Conservation (phyloP, 2,113 vertebrate genomes). For the Nyctibius bracteatus region DNA sequence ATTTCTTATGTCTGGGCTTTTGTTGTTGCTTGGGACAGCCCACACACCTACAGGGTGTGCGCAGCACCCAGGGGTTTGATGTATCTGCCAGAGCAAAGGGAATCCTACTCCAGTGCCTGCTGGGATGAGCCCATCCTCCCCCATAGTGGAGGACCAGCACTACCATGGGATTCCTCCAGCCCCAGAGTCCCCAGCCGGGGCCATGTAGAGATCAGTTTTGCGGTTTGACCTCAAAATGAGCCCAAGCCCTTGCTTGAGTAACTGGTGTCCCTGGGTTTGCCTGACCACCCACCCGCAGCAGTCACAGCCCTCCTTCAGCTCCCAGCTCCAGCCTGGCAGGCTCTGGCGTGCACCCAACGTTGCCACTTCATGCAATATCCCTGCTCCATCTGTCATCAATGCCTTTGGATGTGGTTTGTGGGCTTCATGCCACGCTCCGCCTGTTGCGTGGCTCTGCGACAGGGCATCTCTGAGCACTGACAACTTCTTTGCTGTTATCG, state of each 20-base stretch:
- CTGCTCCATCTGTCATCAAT: slow-evolving; percentile 29
- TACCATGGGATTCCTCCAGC: neutral
- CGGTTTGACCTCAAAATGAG: neutral
- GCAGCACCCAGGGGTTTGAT: rapidly evolving
- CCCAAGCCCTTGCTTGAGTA: neutral
- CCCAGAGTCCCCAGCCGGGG: rapidly evolving
- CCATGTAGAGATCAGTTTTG: neutral
- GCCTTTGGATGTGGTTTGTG: neutral
- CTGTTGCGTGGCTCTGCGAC: neutral
- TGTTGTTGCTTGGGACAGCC: neutral
- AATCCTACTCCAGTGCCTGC: rapidly evolving
- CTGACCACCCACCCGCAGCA: slow-evolving; percentile 7
- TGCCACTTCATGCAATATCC: neutral
- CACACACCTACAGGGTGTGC: rapidly evolving
- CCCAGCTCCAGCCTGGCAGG: neutral
- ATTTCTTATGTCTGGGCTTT: neutral
- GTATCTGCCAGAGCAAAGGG: neutral
- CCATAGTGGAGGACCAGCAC: rapidly evolving
- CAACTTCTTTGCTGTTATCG: neutral
- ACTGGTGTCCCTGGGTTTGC: neutral
- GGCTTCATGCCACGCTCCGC: neutral
- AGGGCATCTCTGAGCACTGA: neutral
- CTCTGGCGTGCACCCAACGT: neutral
- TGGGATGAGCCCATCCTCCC: neutral
- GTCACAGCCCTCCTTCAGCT: neutral